These are phyloP conservation scores for Hyposmocoma kahamanoa DNA, from an alignment of 1,140 invertebrate genomes.

Conservation along the genomic window DNA sequence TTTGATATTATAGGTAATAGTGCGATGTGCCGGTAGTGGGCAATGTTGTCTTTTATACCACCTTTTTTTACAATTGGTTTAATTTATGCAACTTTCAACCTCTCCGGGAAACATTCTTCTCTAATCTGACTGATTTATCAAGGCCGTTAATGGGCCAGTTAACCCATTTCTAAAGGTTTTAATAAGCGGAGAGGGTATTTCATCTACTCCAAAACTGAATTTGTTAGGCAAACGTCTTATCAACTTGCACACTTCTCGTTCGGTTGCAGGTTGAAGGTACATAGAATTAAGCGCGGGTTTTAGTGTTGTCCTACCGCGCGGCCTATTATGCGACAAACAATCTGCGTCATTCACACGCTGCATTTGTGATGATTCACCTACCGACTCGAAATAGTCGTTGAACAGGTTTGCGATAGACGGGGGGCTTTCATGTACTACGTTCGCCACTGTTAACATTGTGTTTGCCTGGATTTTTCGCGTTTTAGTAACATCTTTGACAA, in stretches of 20 bases:
- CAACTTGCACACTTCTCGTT: background rate
- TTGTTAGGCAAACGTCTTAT: background rate
- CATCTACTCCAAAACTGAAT: background rate
- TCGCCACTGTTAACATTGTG: background rate
- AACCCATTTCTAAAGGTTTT: background rate
- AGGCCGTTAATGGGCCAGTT: background rate
- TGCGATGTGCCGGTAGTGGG: background rate
- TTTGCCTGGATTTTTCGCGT: background rate
- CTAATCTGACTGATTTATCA: background rate
- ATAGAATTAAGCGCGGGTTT: background rate
- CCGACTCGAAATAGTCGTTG: background rate
- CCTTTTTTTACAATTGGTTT: background rate
- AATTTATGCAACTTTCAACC: background rate
- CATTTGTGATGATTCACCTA: background rate
- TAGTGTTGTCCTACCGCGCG: too few relatives aligned
- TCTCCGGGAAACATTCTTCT: background rate
- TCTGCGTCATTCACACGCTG: too few relatives aligned
- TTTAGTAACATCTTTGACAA: background rate
- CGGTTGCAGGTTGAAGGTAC: background rate
- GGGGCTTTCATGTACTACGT: background rate
- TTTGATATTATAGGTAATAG: background rate
- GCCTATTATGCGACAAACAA: too few relatives aligned
- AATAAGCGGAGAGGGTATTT: background rate
- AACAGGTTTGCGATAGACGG: background rate
- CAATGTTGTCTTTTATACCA: background rate